Base-by-base conservation (phyloP, 1,140 invertebrate genomes). In the Pogonus chalceus region DNA sequence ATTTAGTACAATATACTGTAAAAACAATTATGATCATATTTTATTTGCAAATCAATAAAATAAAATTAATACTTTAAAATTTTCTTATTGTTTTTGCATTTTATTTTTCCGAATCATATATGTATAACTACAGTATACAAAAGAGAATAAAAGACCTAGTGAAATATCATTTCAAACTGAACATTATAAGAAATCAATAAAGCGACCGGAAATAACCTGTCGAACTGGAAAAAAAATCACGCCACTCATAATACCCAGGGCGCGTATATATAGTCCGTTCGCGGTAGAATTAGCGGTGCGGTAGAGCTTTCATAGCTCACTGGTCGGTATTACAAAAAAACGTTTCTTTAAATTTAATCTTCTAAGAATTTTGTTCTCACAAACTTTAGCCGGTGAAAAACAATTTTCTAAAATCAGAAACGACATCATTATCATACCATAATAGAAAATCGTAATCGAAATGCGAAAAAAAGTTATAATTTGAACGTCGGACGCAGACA, bases 381-480 rank as follows among this genome's bases (percentile, higher is more conserved):
- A 31, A 14, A 31, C 14, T 31, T 31, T 31, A 31, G 4, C 26
- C 26, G 37, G 3, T 10, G 18, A 18, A 43, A 43, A 43, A 43
- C 37, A 43, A 43, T 43, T 43, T 43, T 43, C 26, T 31, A 31
- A 43, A 43, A 43, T 9, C 37, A 43, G 18, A 16, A 43, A 43
- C 26, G 26, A 43, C 37, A 18, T 12, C 37, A 43, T 43, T 43
- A 43, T 16, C 37, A 43, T 43, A 43, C 37, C 18, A 9, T 43
- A 43, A 43, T 43, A 43, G 37, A 43, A 43, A 12, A 12, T 43
- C 37, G 9, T 43, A 43, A 43, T 43, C 37, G 37, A 43, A 43
- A 43, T 43, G 18, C 37, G 37, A 43, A 31, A 31, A 31, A 31
- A 31, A 31, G 37, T 43, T 43, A 43, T 43, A 43, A 43, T 43